These are phyloP conservation scores for Perithous albicinctus DNA, from an alignment of 2,888 invertebrate genomes.

Conservation along the genomic window DNA sequence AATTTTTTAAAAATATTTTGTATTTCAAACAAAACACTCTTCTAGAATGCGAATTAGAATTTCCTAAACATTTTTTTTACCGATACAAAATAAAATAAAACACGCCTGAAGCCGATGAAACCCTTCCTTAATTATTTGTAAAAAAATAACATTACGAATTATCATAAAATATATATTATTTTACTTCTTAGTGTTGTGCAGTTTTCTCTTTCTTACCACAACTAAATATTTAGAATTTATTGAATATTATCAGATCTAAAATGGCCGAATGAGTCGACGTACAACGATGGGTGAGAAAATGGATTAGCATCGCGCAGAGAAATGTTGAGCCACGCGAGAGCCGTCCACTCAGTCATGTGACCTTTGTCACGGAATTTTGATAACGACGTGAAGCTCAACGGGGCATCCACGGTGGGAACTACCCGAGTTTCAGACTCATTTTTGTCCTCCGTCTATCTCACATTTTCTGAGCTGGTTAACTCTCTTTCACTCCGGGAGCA, in stretches of 20 bases:
- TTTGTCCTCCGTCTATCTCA: conserved; percentile 33
- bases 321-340: conserved; percentile 25
- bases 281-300: conserved; percentile 23
- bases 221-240: not conserved
- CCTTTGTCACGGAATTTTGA: conserved; percentile 83
- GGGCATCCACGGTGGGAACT: conserved; percentile 73
- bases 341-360: conserved; percentile 34
- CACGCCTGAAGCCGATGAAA: no score
- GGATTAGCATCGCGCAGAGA: not conserved
- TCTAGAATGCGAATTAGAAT: no score
- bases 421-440: conserved; percentile 47
- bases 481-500: conserved; percentile 40
- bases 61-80: no score
- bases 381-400: conserved; percentile 80
- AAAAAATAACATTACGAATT: no score
- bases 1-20: no score
- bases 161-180: no score
- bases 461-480: conserved; percentile 8
- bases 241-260: not conserved
- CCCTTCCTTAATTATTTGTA: no score
- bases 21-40: no score
- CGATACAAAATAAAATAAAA: conserved; percentile 12
- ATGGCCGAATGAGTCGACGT: not conserved
- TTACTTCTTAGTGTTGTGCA: no score
- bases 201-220: not conserved